These are phyloP conservation scores for Pao palembangensis DNA, from an alignment of 2,113 vertebrate genomes.

Conservation along the genomic window DNA sequence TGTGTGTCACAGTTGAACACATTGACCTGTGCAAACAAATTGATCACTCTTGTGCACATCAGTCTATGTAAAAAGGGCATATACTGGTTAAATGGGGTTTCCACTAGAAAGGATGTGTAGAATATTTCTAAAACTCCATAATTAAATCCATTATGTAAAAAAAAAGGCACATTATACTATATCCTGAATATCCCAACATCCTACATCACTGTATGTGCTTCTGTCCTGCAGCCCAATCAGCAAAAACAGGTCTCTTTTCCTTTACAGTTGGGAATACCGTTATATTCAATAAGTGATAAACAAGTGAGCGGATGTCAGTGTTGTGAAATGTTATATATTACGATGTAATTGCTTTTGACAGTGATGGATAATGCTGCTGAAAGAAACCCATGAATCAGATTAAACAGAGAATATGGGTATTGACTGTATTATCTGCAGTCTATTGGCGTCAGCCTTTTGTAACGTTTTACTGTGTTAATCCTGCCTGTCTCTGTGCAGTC, in stretches of 20 bases:
- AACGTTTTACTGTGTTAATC: slow-evolving; percentile 25
- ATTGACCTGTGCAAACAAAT: slow-evolving; percentile 36
- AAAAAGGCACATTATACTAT: not conserved
- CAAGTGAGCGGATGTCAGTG: slow-evolving; percentile 33
- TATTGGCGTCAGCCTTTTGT: slow-evolving; percentile 27
- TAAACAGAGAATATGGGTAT: slow-evolving; percentile 49
- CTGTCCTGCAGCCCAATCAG: no score
- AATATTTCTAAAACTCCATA: no score
- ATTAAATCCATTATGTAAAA: not conserved
- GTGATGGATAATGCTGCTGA: slow-evolving; percentile 51
- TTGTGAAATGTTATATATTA: slow-evolving; percentile 43
- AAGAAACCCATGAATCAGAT: slow-evolving; percentile 46
- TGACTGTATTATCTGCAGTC: slow-evolving; percentile 41
- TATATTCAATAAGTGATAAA: slow-evolving; percentile 32
- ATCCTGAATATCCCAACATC: no score
- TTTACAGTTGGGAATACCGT: slow-evolving; percentile 8
- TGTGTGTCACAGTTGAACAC: slow-evolving; percentile 30
- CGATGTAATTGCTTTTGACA: slow-evolving; percentile 41
- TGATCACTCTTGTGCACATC: not conserved
- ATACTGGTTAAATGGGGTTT: no score
- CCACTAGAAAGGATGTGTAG: no score
- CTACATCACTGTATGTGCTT: no score
- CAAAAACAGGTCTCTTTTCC: not conserved
- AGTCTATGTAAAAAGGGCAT: no score
- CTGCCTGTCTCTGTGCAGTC: not conserved